Evolutionary conservation across 2,113 vertebrate genomes (phyloP).

Genomic region (Casuarius casuarius): DNA sequence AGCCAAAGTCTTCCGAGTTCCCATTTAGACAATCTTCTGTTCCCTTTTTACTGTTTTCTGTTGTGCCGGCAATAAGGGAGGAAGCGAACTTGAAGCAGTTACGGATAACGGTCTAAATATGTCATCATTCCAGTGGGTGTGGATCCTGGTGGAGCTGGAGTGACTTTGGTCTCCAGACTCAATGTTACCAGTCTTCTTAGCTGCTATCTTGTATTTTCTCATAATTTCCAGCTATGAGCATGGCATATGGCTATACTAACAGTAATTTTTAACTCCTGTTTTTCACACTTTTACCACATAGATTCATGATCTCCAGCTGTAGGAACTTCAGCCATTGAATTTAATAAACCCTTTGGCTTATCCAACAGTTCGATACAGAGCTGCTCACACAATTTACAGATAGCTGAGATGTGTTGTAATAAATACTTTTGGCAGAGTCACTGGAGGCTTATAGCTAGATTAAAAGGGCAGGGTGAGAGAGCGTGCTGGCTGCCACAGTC

Average conservation of each 20-base stretch:
- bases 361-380: not conserved
- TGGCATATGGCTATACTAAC: not conserved
- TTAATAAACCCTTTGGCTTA: not conserved
- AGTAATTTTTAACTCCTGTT: not conserved
- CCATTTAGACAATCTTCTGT: not conserved
- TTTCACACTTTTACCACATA: not conserved
- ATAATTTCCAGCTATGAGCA: not conserved
- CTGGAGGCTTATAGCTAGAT: not conserved
- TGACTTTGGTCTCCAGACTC: not conserved
- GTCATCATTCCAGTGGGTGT: too few relatives aligned
- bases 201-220: not conserved
- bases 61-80: not conserved
- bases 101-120: not conserved
- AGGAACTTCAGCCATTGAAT: not conserved
- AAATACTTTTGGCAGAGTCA: not conserved
- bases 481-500: not conserved
- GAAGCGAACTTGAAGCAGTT: not conserved
- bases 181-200: not conserved
- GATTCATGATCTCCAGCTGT: not conserved
- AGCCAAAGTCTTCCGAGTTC: not conserved
- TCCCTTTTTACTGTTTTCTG: not conserved
- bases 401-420: not conserved
- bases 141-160: not conserved
- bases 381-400: not conserved
- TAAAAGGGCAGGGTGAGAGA: not conserved